phyloP scores from a whole-genome alignment of 2,113 vertebrate species.

The Falco punctatus region DNA sequence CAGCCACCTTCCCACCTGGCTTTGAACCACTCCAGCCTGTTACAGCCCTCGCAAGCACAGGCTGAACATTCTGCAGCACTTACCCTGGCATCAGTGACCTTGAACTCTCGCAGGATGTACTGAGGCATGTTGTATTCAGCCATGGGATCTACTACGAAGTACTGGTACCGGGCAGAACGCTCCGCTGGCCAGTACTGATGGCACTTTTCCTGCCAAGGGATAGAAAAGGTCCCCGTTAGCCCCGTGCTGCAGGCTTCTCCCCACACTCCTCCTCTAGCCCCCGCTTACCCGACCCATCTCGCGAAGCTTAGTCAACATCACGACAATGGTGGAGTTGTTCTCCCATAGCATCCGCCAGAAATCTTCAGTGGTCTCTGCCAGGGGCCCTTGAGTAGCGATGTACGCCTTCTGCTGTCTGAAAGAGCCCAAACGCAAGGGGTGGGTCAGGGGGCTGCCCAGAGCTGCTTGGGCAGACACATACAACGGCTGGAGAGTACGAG shows the following conservation, averaged over 20 bases:
- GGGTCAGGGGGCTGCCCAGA: neutral
- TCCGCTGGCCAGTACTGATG: conserved; percentile 98
- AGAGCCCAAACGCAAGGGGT: neutral
- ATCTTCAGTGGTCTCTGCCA: conserved; percentile 96
- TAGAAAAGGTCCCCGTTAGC: neutral
- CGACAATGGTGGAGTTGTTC: conserved; percentile 97
- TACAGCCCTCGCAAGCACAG: rapidly evolving
- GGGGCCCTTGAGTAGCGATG: conserved; percentile 94
- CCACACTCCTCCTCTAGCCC: rapidly evolving
- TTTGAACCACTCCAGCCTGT: neutral
- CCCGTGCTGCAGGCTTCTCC: rapidly evolving
- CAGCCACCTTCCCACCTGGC: neutral
- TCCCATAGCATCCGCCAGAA: conserved; percentile 99
- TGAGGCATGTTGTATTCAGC: conserved; percentile 99
- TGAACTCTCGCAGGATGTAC: conserved; percentile 97
- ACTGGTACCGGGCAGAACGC: conserved; percentile 95
- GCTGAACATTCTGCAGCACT: neutral
- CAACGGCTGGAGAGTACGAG: neutral
- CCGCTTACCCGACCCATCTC: conserved; percentile 91
- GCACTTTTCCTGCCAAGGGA: conserved; percentile 88
- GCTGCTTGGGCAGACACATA: rapidly evolving
- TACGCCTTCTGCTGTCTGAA: conserved; percentile 95
- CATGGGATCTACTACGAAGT: conserved; percentile 98
- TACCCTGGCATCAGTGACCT: conserved; percentile 97
- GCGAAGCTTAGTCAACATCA: conserved; percentile 96